These are phyloP conservation scores for Triplophysa dalaica DNA, from an alignment of 2,113 vertebrate genomes.

Conservation along the genomic window DNA sequence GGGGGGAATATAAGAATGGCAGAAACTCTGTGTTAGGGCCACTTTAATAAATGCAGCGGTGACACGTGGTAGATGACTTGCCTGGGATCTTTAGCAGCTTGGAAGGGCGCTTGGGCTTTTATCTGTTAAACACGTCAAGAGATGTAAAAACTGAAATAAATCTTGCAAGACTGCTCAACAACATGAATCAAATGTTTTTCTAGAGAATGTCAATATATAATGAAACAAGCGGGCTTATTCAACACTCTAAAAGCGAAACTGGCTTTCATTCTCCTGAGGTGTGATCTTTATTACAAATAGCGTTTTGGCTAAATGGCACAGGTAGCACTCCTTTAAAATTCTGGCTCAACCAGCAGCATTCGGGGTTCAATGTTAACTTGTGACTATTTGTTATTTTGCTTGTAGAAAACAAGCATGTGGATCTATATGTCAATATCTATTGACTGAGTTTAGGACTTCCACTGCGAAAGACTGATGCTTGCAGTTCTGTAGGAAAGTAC, in stretches of 20 bases:
- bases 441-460: neutral
- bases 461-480: neutral
- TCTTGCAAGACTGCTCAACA: neutral
- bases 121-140: slow-evolving; percentile 11
- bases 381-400: neutral
- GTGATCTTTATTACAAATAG: slow-evolving; percentile 18
- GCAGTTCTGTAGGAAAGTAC: neutral
- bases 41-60: neutral
- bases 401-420: neutral
- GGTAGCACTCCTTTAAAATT: too few species aligned
- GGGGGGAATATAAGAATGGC: too few species aligned
- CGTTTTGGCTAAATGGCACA: neutral
- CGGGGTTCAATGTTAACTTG: neutral
- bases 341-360: too few species aligned
- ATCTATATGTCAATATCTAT: slow-evolving; percentile 36
- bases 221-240: neutral
- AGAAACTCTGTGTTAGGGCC: too few species aligned
- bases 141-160: neutral
- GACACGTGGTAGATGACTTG: slow-evolving; percentile 4
- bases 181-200: neutral
- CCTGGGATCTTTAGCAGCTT: neutral
- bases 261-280: slow-evolving; percentile 14
- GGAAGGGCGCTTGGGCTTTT: neutral
- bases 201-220: neutral
- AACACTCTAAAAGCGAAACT: neutral